Conservation (phyloP, 2,797 vertebrate genomes). For the Florisuga fusca region DNA sequence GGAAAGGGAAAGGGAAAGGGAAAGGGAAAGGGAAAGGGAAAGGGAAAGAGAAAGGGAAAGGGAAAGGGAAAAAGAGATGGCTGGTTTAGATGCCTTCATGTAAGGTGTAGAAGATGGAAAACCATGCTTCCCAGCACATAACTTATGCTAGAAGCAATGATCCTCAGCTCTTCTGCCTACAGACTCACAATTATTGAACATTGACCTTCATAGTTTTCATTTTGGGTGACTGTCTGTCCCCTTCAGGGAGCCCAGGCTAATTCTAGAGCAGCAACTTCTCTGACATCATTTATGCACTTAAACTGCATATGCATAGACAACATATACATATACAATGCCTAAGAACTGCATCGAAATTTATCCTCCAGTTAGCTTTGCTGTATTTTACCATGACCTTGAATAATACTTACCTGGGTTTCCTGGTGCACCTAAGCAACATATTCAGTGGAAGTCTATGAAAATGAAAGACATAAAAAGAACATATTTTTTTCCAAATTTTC, state of each 20-base stretch:
- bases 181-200: not conserved
- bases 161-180: not conserved
- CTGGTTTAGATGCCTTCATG: not conserved
- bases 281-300: not conserved
- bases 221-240: not conserved
- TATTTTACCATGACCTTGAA: not conserved
- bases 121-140: not conserved
- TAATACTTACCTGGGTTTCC: not conserved
- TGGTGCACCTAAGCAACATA: not conserved
- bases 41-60: not conserved
- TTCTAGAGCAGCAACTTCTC: not conserved
- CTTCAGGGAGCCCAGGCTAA: not conserved
- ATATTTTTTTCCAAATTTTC: not conserved
- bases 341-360: not conserved
- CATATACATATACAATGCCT: not conserved
- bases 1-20: not conserved
- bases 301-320: not conserved
- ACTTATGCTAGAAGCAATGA: not conserved
- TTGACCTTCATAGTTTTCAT: not conserved
- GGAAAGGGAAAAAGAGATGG: not conserved
- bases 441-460: not conserved
- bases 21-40: not conserved
- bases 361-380: not conserved
- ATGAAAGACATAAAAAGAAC: not conserved
- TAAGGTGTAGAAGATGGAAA: not conserved